phyloP scores from a whole-genome alignment of 2,113 vertebrate species.

The Brienomyrus longianalis region DNA sequence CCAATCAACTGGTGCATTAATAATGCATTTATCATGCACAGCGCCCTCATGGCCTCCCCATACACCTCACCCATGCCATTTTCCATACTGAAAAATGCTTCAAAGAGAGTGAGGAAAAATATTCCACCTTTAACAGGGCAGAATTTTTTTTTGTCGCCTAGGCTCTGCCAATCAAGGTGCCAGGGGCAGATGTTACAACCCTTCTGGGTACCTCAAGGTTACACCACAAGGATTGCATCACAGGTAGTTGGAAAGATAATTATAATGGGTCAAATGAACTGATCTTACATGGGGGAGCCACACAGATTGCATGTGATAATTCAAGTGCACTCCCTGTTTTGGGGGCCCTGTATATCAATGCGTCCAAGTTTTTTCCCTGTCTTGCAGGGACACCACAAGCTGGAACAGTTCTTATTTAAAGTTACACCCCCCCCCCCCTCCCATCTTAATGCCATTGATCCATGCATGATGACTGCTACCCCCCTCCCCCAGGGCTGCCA shows the following conservation, averaged over 20 bases:
- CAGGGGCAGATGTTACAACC: neutral
- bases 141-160: neutral
- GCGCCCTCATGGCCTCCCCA: neutral
- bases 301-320: neutral
- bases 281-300: neutral
- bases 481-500: neutral
- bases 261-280: neutral
- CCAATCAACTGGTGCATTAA: neutral
- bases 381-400: neutral
- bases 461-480: neutral
- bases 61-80: neutral
- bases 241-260: neutral
- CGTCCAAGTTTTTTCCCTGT: neutral
- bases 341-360: neutral
- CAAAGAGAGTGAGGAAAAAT: neutral
- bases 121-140: neutral
- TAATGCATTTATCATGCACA: constrained; percentile 1
- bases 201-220: neutral
- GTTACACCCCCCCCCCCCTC: neutral
- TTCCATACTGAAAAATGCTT: neutral
- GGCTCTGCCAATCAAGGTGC: neutral
- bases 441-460: neutral
- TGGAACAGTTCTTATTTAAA: neutral
- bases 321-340: neutral
- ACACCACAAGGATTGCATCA: neutral